Conservation (phyloP, 2,888 invertebrate species). For the Yponomeuta cagnagella region DNA sequence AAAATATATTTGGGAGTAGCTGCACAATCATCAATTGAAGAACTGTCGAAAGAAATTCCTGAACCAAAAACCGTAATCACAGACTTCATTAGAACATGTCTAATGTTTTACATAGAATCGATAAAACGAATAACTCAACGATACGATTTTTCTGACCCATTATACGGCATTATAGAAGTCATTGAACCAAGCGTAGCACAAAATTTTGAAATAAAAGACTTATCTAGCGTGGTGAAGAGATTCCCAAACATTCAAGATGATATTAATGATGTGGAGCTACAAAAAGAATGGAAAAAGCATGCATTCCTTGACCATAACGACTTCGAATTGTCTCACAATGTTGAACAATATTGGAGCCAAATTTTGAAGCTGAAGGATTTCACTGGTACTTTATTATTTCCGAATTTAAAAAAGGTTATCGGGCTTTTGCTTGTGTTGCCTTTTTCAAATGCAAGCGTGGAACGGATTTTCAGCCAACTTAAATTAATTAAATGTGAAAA, state of each 20-base stretch:
- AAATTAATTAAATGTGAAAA: slow-evolving; percentile 23
- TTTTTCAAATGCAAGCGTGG: slow-evolving; percentile 25
- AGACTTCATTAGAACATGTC: slow-evolving; percentile 20
- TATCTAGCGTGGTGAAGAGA: slow-evolving; percentile 15
- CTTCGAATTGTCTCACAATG: no score
- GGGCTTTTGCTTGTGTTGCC: slow-evolving; percentile 24
- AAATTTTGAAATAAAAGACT: slow-evolving; percentile 21
- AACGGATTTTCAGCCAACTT: slow-evolving; percentile 26
- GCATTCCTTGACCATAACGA: slow-evolving; percentile 22
- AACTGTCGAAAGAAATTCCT: slow-evolving; percentile 21
- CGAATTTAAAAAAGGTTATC: slow-evolving; percentile 22
- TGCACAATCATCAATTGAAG: slow-evolving; percentile 20
- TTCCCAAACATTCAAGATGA: slow-evolving; percentile 18
- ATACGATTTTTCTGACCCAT: slow-evolving; percentile 20
- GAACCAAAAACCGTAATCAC: slow-evolving; percentile 18
- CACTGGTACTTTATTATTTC: slow-evolving; percentile 19
- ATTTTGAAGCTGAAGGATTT: slow-evolving; percentile 20
- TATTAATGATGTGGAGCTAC: slow-evolving; percentile 15
- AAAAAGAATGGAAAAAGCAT: slow-evolving; percentile 22
- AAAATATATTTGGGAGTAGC: slow-evolving; percentile 22
- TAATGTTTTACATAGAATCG: slow-evolving; percentile 21
- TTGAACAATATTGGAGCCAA: slow-evolving; percentile 21
- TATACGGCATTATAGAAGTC: slow-evolving; percentile 16
- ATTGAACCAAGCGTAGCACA: slow-evolving; percentile 19
- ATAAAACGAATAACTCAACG: slow-evolving; percentile 23